Evolutionary conservation across 92 coral and sea anemone genomes (phyloP).

Genomic region (Metridium senile): DNA sequence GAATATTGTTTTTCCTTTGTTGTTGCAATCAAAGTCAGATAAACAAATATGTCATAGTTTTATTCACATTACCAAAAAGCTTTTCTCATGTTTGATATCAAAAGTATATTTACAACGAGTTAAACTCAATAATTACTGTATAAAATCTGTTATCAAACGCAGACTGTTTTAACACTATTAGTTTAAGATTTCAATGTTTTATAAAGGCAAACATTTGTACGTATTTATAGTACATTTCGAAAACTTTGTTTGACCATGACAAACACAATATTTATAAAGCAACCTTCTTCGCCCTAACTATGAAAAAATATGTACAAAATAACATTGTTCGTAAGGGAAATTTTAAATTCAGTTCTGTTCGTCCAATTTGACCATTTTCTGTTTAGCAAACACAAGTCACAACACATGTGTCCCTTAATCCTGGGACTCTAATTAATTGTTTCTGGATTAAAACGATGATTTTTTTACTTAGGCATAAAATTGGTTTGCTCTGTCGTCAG

Average conservation of each 20-base stretch:
- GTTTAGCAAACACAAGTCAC: neutral
- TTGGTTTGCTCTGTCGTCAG: neutral
- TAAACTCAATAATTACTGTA: neutral
- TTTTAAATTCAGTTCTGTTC: neutral
- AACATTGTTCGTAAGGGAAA: no score
- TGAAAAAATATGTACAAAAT: neutral
- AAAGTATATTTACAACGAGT: neutral
- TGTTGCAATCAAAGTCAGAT: no score
- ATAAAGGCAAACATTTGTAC: neutral
- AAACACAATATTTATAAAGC: neutral
- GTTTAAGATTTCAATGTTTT: neutral
- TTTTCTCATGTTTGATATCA: neutral
- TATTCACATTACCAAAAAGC: no score
- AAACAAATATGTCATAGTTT: no score
- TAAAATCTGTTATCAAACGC: neutral
- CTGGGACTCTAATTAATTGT: neutral
- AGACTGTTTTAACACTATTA: neutral
- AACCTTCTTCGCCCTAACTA: neutral
- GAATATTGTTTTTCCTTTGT: neutral
- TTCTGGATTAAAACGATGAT: neutral
- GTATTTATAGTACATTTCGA: neutral
- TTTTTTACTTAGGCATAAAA: slow-evolving; percentile 10
- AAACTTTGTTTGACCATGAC: neutral
- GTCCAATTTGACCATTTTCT: neutral
- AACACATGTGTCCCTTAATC: neutral